Evolutionary conservation across 2,797 vertebrate species (phyloP).

Genomic region (Periophthalmus magnuspinnatus): DNA sequence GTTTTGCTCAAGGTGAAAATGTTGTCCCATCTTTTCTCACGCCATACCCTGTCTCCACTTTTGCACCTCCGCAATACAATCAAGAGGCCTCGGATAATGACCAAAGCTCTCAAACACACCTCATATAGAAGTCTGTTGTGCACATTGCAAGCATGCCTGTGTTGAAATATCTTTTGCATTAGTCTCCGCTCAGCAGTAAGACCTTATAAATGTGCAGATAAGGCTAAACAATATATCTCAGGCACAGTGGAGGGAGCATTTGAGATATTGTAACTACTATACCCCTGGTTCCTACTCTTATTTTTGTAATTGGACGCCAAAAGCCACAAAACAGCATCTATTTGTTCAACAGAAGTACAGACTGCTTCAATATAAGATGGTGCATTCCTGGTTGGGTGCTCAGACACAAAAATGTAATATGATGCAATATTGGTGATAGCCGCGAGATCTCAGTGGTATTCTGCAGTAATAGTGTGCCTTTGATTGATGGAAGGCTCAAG

Average conservation of each 20-base stretch:
- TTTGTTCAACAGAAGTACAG: constrained; percentile 32
- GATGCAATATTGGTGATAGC: constrained; percentile 55
- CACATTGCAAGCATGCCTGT: too few relatives aligned
- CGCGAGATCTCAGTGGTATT: constrained; percentile 46
- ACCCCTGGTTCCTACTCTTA: constrained; percentile 1
- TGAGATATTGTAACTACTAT: constrained; percentile 3
- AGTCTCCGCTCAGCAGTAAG: not conserved
- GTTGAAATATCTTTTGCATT: constrained; percentile 3
- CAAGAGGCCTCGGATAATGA: constrained; percentile 7
- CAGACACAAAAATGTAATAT: constrained; percentile 48
- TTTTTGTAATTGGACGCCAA: constrained; percentile 37
- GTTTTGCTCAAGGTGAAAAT: constrained; percentile 33
- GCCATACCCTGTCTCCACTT: constrained; percentile 10
- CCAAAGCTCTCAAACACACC: not conserved
- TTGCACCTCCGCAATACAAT: constrained; percentile 1
- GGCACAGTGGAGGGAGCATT: constrained; percentile 18
- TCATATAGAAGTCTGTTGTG: not conserved
- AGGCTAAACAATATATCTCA: constrained; percentile 7
- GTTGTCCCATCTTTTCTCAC: constrained; percentile 33
- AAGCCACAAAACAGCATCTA: constrained; percentile 34
- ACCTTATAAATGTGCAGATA: constrained; percentile 14
- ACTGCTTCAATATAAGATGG: constrained; percentile 31
- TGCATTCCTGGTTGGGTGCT: constrained; percentile 36
- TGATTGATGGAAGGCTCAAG: constrained; percentile 65
- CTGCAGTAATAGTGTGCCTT: constrained; percentile 46